Percentiles rank a stretch among this genome's conserved stretches.
phyloP scores from a whole-genome alignment of 2,797 vertebrate genomes.

The Sebastes goodei region DNA sequence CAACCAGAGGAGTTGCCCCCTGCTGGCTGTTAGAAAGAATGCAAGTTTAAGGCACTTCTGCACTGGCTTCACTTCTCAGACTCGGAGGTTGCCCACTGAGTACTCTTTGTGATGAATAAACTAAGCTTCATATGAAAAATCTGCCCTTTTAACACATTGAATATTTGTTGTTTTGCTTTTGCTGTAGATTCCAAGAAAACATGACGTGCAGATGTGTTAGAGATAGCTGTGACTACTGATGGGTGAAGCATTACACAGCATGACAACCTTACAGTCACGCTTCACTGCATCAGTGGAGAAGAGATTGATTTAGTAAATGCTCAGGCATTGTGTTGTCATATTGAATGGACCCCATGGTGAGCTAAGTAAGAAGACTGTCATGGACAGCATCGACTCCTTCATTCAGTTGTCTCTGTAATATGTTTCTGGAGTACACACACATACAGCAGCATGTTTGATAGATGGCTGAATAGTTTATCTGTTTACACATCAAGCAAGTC shows the following conservation, averaged over 20 bases:
- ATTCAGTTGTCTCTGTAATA: conserved; percentile 20
- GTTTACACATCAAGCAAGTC: conserved; percentile 64
- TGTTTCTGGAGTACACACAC: conserved; percentile 1
- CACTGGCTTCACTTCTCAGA: fast-evolving
- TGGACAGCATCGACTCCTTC: neutral
- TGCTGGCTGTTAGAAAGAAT: no score
- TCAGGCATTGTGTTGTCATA: neutral
- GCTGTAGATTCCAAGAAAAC: neutral
- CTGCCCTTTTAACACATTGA: neutral
- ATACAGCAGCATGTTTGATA: conserved; percentile 37
- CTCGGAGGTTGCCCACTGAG: neutral
- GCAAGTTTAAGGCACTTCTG: neutral
- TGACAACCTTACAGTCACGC: conserved; percentile 6
- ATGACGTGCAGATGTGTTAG: neutral
- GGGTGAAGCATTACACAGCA: conserved; percentile 10
- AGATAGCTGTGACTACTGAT: neutral
- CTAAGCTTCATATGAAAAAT: neutral
- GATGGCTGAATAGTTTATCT: conserved; percentile 54
- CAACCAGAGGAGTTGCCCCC: no score
- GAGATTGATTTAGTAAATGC: conserved; percentile 25
- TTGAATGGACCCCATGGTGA: neutral
- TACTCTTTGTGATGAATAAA: neutral
- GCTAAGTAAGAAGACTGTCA: neutral
- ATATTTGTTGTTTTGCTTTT: neutral
- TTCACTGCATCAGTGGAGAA: conserved; percentile 30